Percentiles rank a stretch among this genome's conserved stretches.
Conservation (phyloP, 2,797 vertebrate genomes). For the Periparus ater region DNA sequence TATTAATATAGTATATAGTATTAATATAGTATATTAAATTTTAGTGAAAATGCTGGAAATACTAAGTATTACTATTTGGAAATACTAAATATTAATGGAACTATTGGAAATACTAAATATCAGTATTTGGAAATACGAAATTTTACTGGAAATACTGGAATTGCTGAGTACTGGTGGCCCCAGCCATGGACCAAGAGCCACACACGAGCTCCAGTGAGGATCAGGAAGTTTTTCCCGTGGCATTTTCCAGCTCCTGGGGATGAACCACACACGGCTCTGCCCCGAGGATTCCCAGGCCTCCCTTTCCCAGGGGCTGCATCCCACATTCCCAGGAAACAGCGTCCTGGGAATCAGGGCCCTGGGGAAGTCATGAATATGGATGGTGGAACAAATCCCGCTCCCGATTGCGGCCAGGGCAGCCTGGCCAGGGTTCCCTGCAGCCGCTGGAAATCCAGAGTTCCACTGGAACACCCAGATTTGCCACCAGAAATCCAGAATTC, state of each 20-base stretch:
- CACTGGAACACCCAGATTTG: background rate
- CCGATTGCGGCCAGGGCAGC: background rate
- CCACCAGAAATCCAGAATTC: background rate
- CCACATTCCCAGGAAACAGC: background rate
- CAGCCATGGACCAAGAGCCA: background rate
- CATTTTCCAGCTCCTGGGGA: background rate
- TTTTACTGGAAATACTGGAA: background rate
- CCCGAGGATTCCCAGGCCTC: rapidly evolving
- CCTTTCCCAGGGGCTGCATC: background rate
- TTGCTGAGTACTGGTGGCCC: background rate
- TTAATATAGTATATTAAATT: no score
- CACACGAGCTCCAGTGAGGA: slow-evolving; percentile 25
- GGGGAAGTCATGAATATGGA: background rate
- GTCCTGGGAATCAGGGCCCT: background rate
- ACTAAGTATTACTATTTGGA: no score
- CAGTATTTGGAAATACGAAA: no score
- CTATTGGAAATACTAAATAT: background rate
- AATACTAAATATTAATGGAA: background rate
- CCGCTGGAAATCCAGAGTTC: background rate
- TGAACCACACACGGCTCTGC: rapidly evolving
- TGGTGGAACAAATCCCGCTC: slow-evolving; percentile 35
- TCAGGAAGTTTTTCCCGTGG: background rate
- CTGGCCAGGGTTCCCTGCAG: background rate
- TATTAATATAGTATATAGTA: no score
- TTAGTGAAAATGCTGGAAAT: no score